A percentile compares a stretch with the other conserved stretches of the same genome.
These are phyloP conservation scores for Willisornis vidua DNA, from an alignment of 2,113 vertebrate species.

Conservation along the genomic window DNA sequence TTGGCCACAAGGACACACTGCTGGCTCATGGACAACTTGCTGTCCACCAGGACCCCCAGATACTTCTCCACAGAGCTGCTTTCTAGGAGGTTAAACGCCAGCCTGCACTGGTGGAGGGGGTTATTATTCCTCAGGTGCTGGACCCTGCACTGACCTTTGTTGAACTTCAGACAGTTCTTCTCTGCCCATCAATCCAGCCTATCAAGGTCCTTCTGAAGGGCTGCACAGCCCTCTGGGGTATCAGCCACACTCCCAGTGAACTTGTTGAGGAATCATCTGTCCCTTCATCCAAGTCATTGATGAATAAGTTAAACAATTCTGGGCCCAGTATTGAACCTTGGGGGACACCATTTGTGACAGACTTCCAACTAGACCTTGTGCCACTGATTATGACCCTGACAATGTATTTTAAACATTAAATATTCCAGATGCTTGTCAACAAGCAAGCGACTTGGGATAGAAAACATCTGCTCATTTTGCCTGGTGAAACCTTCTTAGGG, in stretches of 20 bases:
- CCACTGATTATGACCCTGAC: background rate
- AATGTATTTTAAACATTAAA: background rate
- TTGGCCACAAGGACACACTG: background rate
- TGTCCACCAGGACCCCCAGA: background rate
- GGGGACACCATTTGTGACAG: background rate
- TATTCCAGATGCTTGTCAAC: background rate
- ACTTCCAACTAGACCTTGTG: background rate
- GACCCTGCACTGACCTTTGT: background rate
- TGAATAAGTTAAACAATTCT: background rate
- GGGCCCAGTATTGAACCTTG: background rate
- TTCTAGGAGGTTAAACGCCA: background rate
- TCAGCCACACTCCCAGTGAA: fast-evolving
- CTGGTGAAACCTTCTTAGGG: background rate
- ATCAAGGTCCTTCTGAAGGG: background rate
- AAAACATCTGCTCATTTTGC: background rate
- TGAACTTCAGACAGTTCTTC: background rate
- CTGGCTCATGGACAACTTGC: background rate
- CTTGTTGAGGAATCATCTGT: no score
- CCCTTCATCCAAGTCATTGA: background rate
- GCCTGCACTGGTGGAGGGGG: background rate
- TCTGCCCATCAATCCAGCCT: background rate
- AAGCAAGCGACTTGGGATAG: background rate
- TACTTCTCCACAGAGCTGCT: background rate
- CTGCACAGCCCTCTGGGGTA: background rate
- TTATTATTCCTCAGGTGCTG: background rate